These are phyloP conservation scores for Neoitamus cyanurus DNA, from an alignment of 2,888 invertebrate genomes.

Conservation along the genomic window DNA sequence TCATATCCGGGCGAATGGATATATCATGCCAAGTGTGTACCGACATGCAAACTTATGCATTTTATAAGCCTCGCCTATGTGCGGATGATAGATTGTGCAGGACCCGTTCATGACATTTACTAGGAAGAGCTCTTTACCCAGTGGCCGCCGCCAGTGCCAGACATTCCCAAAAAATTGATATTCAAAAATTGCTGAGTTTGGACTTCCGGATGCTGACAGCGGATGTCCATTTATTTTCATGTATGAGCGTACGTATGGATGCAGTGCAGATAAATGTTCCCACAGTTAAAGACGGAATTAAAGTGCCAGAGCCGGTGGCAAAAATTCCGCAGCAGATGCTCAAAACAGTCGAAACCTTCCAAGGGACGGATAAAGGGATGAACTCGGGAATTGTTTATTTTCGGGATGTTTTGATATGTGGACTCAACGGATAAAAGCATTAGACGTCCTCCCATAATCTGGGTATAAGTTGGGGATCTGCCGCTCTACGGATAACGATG, in stretches of 20 bases:
- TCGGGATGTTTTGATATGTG: neutral
- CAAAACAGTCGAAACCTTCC: neutral
- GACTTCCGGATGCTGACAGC: slow-evolving; percentile 30
- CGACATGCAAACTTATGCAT: slow-evolving; percentile 29
- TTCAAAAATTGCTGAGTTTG: slow-evolving; percentile 32
- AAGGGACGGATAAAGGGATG: neutral
- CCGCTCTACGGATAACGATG: neutral
- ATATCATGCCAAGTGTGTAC: slow-evolving; percentile 17
- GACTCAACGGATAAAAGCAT: neutral
- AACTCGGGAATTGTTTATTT: neutral
- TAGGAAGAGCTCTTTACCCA: slow-evolving; percentile 17
- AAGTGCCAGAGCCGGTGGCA: neutral
- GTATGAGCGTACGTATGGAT: neutral
- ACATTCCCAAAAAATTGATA: slow-evolving; percentile 26
- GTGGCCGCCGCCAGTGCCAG: slow-evolving; percentile 7
- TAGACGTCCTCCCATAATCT: neutral
- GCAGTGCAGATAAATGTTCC: slow-evolving; percentile 10
- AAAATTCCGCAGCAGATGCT: neutral
- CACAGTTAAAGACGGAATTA: slow-evolving; percentile 8
- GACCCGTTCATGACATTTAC: slow-evolving; percentile 28
- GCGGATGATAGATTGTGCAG: slow-evolving; percentile 30
- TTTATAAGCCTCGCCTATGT: slow-evolving; percentile 32
- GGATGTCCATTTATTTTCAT: slow-evolving; percentile 30
- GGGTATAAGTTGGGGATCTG: neutral
- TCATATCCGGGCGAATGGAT: slow-evolving; percentile 26